Evolutionary conservation across 2,113 vertebrate genomes (phyloP).

Genomic region (Bubo scandiacus): DNA sequence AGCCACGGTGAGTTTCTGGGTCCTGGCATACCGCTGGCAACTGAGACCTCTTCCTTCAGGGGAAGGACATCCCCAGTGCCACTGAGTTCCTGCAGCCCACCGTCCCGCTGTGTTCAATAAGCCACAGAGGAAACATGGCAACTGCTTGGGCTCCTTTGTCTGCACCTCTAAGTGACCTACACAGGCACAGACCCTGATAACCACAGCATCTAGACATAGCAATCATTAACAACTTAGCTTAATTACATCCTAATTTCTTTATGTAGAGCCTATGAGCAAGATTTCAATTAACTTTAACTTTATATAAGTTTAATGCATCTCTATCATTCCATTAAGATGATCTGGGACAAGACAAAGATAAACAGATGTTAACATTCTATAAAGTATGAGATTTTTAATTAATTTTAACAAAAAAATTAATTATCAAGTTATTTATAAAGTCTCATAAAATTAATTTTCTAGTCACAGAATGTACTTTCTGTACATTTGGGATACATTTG

Average conservation of each 20-base stretch:
- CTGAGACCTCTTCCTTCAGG: not conserved
- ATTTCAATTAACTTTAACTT: slow-evolving; percentile 51
- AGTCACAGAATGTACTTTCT: not conserved
- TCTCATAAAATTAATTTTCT: not conserved
- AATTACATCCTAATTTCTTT: slow-evolving; percentile 36
- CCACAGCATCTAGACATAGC: not conserved
- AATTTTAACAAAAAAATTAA: slow-evolving; percentile 16
- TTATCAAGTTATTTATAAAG: slow-evolving; percentile 29
- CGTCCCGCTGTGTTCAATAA: not conserved
- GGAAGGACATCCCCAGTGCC: not conserved
- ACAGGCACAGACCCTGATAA: not conserved
- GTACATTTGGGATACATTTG: not conserved
- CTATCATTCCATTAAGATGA: not conserved
- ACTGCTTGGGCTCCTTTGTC: not conserved
- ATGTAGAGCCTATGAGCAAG: not conserved
- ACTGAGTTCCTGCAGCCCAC: not conserved
- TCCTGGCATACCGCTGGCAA: not conserved
- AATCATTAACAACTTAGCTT: not conserved
- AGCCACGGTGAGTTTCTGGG: rapidly evolving
- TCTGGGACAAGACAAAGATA: slow-evolving; percentile 24
- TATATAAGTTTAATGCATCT: not conserved
- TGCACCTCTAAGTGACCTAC: not conserved
- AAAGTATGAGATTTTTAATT: slow-evolving; percentile 20
- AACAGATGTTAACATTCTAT: slow-evolving; percentile 6
- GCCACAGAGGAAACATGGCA: not conserved